Evolutionary conservation across 2,797 vertebrate genomes (phyloP), one percentile per base, ranked within the genome.

Genomic region (Rhabdomys pumilio): DNA sequence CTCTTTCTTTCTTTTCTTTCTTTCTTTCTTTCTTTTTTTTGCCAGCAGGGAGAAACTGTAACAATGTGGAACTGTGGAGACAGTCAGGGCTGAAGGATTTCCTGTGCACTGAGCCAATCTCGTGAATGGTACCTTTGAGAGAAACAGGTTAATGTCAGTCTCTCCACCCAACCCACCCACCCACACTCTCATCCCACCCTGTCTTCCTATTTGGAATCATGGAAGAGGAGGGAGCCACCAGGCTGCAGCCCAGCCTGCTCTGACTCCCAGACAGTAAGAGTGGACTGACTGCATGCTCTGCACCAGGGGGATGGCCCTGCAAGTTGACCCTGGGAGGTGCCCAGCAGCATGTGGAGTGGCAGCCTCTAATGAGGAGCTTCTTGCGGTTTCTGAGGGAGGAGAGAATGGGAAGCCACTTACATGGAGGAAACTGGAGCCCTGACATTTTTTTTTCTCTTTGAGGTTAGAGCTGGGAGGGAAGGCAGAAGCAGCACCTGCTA

Each of bases 141-240:
- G 92, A 87, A 81, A 84, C 59, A 79, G 50, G 31, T 24, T 65
- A 31, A 44, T 89, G 89, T 90, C 85, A 50, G 47, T 63, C 47
- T 76, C 12, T 76, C 72, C 9, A 67, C 14, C 65, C 31, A 67
- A 13, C 26, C 63, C 31, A 67, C 14, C 72, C 72, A 2, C 72
- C 11, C 20, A 10, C 34, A 0, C 41, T 13, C 41, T 26, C 73
- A 41, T 4, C 5, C 6, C 41, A 24, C 38, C 11, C 31, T 41
- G 2, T 77, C 34, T 11, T 90, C 55, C 41, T 89, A 29, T 55
- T 81, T 57, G 76, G 38, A 47, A 53, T 72, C 29, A 75, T 34
- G 86, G 57, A 91, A 96, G 76, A n/a, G 81, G 50, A 67, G 84
- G 44, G 63, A 85, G 2, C 15, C n/a, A 63, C 55, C 73, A 86